phyloP scores from a whole-genome alignment of 1,140 invertebrate genomes.

The Solen grandis region DNA sequence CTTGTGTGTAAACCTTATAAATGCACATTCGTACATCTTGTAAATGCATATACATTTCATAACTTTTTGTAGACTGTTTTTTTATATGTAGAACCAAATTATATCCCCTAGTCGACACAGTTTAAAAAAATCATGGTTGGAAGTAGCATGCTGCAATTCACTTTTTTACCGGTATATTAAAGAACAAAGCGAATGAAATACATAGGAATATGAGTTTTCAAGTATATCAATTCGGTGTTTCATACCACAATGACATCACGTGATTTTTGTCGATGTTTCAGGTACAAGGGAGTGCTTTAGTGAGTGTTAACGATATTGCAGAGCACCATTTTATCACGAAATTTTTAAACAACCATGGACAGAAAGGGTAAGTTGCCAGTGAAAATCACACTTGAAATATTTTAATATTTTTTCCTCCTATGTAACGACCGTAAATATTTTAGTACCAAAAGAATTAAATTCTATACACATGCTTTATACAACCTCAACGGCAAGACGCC shows the following conservation, averaged over 20 bases:
- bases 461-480: neutral
- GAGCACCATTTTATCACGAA: slow-evolving; percentile 11
- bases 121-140: neutral
- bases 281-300: slow-evolving; percentile 29
- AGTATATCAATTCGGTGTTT: neutral
- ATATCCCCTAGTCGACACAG: neutral
- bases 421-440: neutral
- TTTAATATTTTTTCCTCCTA: neutral
- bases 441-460: neutral
- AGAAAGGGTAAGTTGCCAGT: neutral
- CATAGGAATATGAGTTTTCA: neutral
- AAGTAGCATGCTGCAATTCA: neutral
- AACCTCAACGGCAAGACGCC: neutral
- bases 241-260: too few species aligned
- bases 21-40: too few species aligned
- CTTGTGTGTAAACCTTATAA: too few species aligned
- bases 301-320: slow-evolving; percentile 23
- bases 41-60: too few species aligned
- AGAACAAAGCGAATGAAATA: neutral
- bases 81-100: neutral
- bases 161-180: neutral
- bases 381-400: neutral
- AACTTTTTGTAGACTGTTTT: too few species aligned
- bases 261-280: slow-evolving; percentile 2
- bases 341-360: slow-evolving; percentile 6